Conservation (phyloP, 1,140 invertebrate species). For the Venturia canescens region DNA sequence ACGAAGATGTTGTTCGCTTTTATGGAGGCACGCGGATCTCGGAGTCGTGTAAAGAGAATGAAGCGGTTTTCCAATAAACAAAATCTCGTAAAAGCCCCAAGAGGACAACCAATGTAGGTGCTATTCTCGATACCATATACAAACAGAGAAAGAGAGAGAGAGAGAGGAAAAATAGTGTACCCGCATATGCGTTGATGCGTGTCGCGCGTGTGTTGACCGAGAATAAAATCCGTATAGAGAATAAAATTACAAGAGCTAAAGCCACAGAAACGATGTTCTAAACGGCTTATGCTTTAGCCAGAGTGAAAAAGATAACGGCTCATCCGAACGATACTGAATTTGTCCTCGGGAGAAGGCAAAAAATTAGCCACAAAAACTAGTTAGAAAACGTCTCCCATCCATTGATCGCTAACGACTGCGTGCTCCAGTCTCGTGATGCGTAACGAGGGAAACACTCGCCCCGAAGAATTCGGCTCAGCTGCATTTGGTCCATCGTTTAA, state of each 20-base stretch:
- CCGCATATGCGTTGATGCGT: slow-evolving; percentile 21
- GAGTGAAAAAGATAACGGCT: not conserved
- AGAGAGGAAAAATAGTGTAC: not conserved
- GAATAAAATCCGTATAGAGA: not conserved
- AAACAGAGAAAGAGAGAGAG: not conserved
- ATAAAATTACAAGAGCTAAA: slow-evolving; percentile 5
- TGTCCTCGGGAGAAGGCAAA: not conserved
- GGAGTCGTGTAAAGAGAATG: slow-evolving; percentile 13
- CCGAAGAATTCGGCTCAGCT: not conserved
- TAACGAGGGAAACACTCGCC: not conserved
- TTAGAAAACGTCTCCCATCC: not conserved
- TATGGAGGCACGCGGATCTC: not conserved
- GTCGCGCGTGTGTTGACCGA: not conserved
- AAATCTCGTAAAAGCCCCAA: slow-evolving; percentile 17
- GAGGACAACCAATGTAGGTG: slow-evolving; percentile 13
- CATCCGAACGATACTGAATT: not conserved
- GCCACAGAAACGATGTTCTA: not conserved
- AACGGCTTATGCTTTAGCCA: not conserved
- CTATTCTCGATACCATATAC: not conserved
- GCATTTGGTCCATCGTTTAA: not conserved
- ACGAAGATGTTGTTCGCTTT: slow-evolving; percentile 4
- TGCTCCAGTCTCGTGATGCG: too few species aligned
- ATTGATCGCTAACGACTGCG: too few species aligned
- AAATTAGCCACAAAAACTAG: not conserved
- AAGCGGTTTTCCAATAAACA: slow-evolving; percentile 25